A percentile compares a stretch with the other conserved stretches of the same genome.
phyloP scores from a whole-genome alignment of 2,113 vertebrate species.

The Brachyhypopomus occidentalis region DNA sequence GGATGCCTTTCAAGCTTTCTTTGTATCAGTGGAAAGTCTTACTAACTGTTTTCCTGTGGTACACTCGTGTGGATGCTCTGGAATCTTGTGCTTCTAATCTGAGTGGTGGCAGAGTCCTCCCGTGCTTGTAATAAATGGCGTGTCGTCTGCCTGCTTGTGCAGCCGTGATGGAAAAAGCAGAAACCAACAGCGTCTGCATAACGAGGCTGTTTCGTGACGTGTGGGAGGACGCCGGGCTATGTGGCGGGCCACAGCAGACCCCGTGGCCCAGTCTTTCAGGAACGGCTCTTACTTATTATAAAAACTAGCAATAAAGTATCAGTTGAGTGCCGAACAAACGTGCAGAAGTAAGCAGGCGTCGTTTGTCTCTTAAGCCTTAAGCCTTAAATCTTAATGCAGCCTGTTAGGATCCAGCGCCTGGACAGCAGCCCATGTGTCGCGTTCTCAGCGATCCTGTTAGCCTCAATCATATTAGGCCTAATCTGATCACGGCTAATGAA shows the following conservation, averaged over 20 bases:
- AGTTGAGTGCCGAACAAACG: background rate
- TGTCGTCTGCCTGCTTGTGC: background rate
- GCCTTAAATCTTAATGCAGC: slow-evolving; percentile 36
- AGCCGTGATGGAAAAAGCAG: background rate
- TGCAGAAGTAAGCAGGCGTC: slow-evolving; percentile 10
- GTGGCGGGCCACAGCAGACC: background rate
- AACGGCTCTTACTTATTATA: background rate
- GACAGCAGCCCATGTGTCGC: slow-evolving; percentile 23
- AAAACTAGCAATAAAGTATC: background rate
- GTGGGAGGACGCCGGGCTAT: background rate
- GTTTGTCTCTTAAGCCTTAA: slow-evolving; percentile 34
- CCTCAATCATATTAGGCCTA: slow-evolving; percentile 40
- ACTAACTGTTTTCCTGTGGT: background rate
- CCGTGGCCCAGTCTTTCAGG: background rate
- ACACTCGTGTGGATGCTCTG: background rate
- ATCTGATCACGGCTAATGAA: slow-evolving; percentile 53
- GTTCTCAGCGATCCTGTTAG: slow-evolving; percentile 38
- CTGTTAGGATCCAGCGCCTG: slow-evolving; percentile 36
- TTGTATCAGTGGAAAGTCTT: background rate
- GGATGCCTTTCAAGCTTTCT: no score
- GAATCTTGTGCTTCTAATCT: background rate
- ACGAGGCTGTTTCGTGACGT: background rate
- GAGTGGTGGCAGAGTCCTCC: background rate
- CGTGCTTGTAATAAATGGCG: background rate
- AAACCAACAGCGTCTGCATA: background rate